A percentile compares a stretch with the other conserved stretches of the same genome.
Conservation (phyloP, 2,797 vertebrate species). For the Lacerta viridis region DNA sequence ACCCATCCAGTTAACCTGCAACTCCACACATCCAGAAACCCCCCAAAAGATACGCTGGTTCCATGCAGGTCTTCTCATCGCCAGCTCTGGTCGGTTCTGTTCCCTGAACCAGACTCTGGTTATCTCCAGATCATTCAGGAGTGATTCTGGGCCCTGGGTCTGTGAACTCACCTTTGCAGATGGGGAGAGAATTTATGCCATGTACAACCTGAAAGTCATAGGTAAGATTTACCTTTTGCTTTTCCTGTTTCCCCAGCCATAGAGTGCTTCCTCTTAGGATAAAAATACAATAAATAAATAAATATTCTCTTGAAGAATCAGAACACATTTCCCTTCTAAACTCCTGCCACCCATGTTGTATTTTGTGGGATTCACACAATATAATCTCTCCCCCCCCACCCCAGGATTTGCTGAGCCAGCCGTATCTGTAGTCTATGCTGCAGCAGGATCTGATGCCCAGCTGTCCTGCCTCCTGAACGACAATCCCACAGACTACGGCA, state of each 20-base stretch:
- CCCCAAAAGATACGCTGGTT: slow-evolving; percentile 75
- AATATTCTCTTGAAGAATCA: background rate
- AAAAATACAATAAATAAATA: background rate
- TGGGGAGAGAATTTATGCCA: slow-evolving; percentile 65
- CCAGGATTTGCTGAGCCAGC: slow-evolving; percentile 73
- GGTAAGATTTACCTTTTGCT: slow-evolving; percentile 67
- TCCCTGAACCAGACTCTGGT: slow-evolving; percentile 45
- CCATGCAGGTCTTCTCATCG: background rate
- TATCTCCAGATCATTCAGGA: slow-evolving; percentile 54
- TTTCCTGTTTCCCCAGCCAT: background rate
- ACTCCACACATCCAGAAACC: slow-evolving; percentile 74
- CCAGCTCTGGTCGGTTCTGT: slow-evolving; percentile 38
- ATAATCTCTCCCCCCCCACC: background rate
- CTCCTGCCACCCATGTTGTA: background rate
- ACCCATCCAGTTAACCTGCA: slow-evolving; percentile 73
- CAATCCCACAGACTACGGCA: slow-evolving; percentile 45
- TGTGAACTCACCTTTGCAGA: slow-evolving; percentile 78
- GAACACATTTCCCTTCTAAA: background rate
- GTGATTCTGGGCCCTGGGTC: slow-evolving; percentile 74
- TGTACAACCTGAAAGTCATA: slow-evolving; percentile 67
- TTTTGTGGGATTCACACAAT: background rate
- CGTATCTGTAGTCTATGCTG: slow-evolving; percentile 73
- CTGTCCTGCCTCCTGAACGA: slow-evolving; percentile 73
- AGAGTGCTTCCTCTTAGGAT: background rate
- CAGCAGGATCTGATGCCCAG: slow-evolving; percentile 70